Base-by-base conservation (phyloP, 2,888 invertebrate genomes). In the Gastrophysa polygoni region DNA sequence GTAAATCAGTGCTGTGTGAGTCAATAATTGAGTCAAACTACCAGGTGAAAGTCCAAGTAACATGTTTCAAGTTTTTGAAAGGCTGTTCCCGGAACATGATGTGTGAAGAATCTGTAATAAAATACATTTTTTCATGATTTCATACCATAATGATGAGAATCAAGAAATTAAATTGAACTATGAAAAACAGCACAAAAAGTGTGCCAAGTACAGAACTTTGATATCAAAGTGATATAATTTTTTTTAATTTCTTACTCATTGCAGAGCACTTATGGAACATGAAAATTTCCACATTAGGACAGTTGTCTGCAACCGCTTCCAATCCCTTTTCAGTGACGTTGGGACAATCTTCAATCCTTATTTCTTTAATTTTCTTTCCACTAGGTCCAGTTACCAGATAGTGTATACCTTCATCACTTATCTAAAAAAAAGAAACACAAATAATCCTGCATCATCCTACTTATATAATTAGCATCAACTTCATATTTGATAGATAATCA, bases 11-110 rank as follows among this genome's bases (percentile, higher is more conserved):
- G 24, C 24, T 24, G 24, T 24, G 24, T n/a, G n/a, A 24, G 24
- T 7, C 24, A 24, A 32, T 32, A 10, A 32, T 32, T 8, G 29
- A 8, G 29, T 32, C 10, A 32, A 32, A n/a, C 38, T 57, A 76
- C 76, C 76, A 78, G 59, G 72, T 72, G 20, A 77, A 68, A 17
- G 78, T 75, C 78, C 78, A 80, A 32, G 75, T 71, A 21, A 65
- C 54, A 18, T 65, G 65, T 47, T 65, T 65, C 18, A 65, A 46
- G 48, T 65, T 55, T 32, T 65, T 65, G 8, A 61, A 28, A 2
- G 59, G 51, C 29, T 58, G 54, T 20, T 68, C 68, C 56, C 70
- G 65, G 54, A 73, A 68, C 34, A 64, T 52, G 16, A 68, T 64
- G 47, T 58, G 61, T 17, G 69, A 58, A 32, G 68, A 59, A 68